These are phyloP conservation scores for Agonopterix heracliana DNA, from an alignment of 2,888 invertebrate genomes.

Conservation along the genomic window DNA sequence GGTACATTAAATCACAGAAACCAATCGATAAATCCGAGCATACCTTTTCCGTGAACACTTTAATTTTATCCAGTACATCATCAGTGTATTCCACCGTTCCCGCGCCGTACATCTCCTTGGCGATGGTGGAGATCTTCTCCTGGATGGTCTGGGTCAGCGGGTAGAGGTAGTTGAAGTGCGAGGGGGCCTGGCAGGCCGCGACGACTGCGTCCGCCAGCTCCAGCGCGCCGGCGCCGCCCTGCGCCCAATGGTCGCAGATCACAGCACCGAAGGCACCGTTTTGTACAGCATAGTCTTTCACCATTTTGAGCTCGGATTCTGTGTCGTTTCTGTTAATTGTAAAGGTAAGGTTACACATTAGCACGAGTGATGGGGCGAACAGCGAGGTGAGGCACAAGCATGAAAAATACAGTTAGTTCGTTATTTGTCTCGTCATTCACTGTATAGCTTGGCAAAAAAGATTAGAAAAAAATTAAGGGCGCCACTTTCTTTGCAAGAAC, in stretches of 20 bases:
- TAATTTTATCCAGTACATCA: conserved; percentile 82
- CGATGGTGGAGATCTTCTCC: conserved; percentile 92
- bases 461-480: no score
- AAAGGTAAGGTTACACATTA: no score
- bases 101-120: conserved; percentile 97
- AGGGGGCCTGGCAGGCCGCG: conserved; percentile 80
- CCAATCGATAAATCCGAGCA: background rate
- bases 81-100: conserved; percentile 85
- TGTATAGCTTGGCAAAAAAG: no score
- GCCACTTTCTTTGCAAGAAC: no score
- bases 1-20: no score
- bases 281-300: conserved; percentile 81
- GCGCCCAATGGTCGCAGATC: conserved; percentile 91
- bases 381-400: no score
- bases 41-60: conserved; percentile 84
- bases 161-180: conserved; percentile 82
- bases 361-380: no score
- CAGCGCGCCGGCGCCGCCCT: conserved; percentile 92
- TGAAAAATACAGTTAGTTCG: no score
- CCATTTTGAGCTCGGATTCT: conserved; percentile 85
- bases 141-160: conserved; percentile 81
- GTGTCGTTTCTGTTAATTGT: conserved; percentile 85
- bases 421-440: no score
- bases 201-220: conserved; percentile 92
- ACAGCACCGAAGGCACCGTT: conserved; percentile 93